These are phyloP conservation scores for Trypoxylon attenuatum DNA, from an alignment of 2,888 invertebrate genomes.

Conservation along the genomic window DNA sequence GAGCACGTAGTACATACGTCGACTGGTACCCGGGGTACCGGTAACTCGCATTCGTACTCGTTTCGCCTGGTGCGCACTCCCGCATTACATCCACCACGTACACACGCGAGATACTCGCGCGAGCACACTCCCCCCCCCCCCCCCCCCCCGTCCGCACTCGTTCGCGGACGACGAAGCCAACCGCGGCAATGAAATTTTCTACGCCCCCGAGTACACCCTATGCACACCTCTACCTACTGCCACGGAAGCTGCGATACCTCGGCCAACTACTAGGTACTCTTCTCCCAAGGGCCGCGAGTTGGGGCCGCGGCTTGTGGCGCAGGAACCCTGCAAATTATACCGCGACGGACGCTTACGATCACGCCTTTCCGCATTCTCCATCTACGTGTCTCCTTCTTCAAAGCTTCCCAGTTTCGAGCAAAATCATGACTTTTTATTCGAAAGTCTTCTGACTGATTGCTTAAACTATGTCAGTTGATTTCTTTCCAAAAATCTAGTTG, in stretches of 20 bases:
- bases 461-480: too few relatives aligned
- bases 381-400: conserved; percentile 46
- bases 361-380: conserved; percentile 39
- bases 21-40: conserved; percentile 56
- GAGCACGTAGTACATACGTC: conserved; percentile 45
- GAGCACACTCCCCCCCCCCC: too few relatives aligned
- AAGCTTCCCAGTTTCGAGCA: conserved; percentile 44
- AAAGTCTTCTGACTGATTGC: too few relatives aligned
- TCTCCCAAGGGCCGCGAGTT: conserved; percentile 25
- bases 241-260: conserved; percentile 22
- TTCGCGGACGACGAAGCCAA: conserved; percentile 62
- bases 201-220: conserved; percentile 43
- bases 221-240: conserved; percentile 18
- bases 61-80: conserved; percentile 48
- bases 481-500: too few relatives aligned
- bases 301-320: too few relatives aligned
- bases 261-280: conserved; percentile 31
- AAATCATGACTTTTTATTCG: too few relatives aligned
- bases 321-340: conserved; percentile 44
- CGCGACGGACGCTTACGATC: conserved; percentile 42
- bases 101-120: conserved; percentile 42
- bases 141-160: conserved; percentile 34
- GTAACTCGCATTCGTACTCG: conserved; percentile 61
- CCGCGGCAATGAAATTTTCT: conserved; percentile 69
- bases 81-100: conserved; percentile 46